phyloP scores from a whole-genome alignment of 2,113 vertebrate species.

The Albula goreensis region DNA sequence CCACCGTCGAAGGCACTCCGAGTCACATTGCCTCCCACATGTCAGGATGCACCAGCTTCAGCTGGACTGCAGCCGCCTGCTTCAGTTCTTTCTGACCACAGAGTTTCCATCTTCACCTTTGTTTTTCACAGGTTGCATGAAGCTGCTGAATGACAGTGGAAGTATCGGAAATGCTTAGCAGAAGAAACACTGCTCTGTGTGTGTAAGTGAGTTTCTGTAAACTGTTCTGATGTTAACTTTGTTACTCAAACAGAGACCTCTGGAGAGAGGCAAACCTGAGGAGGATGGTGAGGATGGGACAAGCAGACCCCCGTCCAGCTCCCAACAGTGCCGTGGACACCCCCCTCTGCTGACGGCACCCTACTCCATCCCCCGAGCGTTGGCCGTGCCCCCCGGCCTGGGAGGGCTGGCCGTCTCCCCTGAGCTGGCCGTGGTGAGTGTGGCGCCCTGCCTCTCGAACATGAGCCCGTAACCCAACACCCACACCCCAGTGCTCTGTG shows the following conservation, averaged over 20 bases:
- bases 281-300: constrained; percentile 52
- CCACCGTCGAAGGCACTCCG: neutral
- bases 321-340: constrained; percentile 31
- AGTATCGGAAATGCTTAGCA: neutral
- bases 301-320: constrained; percentile 25
- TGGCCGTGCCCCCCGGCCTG: constrained; percentile 48
- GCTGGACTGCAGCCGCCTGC: neutral
- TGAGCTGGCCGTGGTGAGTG: constrained; percentile 73
- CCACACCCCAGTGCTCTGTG: constrained; percentile 34
- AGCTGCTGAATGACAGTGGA: neutral
- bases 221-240: neutral
- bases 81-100: neutral
- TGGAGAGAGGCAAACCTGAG: constrained; percentile 43
- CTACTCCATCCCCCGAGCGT: constrained; percentile 51
- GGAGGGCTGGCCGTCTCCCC: constrained; percentile 67
- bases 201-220: neutral
- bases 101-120: neutral
- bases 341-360: constrained; percentile 31
- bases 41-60: neutral
- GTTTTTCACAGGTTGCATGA: neutral
- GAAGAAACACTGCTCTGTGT: neutral
- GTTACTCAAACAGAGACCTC: constrained; percentile 40
- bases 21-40: neutral
- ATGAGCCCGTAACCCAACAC: constrained; percentile 58
- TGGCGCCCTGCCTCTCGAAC: constrained; percentile 55